Conservation (phyloP, 2,113 vertebrate species). For the Lontra canadensis region DNA sequence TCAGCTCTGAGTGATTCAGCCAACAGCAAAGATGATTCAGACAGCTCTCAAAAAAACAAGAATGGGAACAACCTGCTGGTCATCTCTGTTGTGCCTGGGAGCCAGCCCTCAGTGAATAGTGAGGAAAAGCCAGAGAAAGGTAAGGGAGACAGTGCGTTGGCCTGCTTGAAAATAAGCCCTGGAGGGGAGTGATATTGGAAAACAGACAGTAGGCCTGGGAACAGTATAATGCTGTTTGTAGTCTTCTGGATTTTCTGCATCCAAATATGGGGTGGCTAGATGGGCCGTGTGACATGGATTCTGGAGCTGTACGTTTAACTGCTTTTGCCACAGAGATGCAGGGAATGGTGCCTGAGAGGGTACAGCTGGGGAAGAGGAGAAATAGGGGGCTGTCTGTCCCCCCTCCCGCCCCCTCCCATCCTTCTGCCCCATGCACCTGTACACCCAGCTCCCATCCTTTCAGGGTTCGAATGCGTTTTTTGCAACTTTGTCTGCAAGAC, state of each 20-base stretch:
- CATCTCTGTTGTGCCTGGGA: conserved; percentile 92
- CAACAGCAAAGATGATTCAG: conserved; percentile 95
- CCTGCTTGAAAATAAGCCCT: not conserved
- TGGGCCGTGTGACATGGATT: not conserved
- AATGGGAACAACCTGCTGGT: conserved; percentile 93
- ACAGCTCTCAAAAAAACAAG: conserved; percentile 90
- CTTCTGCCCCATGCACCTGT: not conserved
- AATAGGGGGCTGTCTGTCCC: not conserved
- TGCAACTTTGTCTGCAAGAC: conserved; percentile 99
- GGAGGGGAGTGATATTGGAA: not conserved
- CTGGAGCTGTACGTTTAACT: not conserved
- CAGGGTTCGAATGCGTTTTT: conserved; percentile 99
- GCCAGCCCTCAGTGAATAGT: conserved; percentile 90
- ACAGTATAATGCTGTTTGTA: too few relatives aligned
- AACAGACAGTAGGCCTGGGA: not conserved
- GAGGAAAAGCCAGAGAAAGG: conserved; percentile 99
- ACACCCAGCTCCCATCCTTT: conserved; percentile 74
- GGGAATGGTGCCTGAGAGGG: not conserved
- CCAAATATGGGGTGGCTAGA: rapidly evolving
- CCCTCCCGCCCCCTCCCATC: not conserved
- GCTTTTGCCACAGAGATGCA: not conserved
- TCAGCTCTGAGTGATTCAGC: conserved; percentile 97
- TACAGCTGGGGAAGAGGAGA: not conserved
- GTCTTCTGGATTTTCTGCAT: not conserved
- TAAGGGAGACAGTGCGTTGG: conserved; percentile 64